Evolutionary conservation across 1,140 invertebrate genomes (phyloP).

Genomic region (Plodia interpunctella): DNA sequence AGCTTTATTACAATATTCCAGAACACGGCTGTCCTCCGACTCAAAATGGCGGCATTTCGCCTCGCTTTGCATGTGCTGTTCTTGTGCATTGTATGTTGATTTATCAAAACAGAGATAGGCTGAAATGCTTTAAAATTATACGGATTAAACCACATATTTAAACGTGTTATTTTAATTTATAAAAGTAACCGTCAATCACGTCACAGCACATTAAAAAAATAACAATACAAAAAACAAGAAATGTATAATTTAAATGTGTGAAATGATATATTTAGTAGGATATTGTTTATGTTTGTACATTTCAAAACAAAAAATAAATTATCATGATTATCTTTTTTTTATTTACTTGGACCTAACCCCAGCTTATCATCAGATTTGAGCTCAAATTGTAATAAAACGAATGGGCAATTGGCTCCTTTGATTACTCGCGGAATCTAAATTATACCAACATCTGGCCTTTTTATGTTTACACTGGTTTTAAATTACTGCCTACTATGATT

Average conservation of each 20-base stretch:
- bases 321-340: no score
- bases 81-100: slow-evolving; percentile 5
- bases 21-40: neutral
- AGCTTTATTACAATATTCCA: neutral
- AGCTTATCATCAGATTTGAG: neutral
- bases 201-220: no score
- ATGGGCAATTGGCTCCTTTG: neutral
- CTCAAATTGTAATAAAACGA: slow-evolving; percentile 4
- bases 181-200: no score
- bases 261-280: no score
- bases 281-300: no score
- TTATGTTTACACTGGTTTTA: slow-evolving; percentile 1
- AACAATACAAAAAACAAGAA: no score
- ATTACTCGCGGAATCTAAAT: slow-evolving; percentile 4
- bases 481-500: slow-evolving; percentile 5
- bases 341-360: neutral
- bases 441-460: neutral
- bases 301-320: no score
- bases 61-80: neutral
- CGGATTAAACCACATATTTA: no score
- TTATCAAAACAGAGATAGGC: neutral
- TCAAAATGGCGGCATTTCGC: neutral
- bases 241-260: no score
- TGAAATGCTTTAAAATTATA: neutral
- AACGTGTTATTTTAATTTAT: no score